These are phyloP conservation scores for Augochlora pura DNA, from an alignment of 1,140 invertebrate species.

Conservation along the genomic window DNA sequence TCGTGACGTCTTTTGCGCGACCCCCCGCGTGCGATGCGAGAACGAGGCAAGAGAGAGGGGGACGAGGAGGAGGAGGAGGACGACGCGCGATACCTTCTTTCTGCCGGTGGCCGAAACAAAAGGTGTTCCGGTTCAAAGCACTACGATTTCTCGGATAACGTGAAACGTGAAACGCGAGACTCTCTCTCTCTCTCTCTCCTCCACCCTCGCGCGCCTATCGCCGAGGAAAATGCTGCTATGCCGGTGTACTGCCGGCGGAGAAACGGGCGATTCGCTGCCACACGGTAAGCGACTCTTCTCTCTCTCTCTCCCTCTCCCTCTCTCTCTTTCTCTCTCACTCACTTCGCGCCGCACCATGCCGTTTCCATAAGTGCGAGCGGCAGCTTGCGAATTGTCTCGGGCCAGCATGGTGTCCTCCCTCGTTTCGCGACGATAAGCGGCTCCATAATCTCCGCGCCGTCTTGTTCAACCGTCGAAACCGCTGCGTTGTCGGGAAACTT, in stretches of 20 bases:
- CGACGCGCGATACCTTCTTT: neutral
- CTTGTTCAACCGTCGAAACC: too few species aligned
- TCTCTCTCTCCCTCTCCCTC: too few species aligned
- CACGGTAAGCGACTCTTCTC: neutral
- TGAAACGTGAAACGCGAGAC: neutral
- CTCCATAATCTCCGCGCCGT: too few species aligned
- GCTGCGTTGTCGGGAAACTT: too few species aligned
- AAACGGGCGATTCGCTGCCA: neutral
- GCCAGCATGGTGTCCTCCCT: neutral
- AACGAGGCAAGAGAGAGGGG: neutral
- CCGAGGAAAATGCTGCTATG: neutral
- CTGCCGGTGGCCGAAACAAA: neutral
- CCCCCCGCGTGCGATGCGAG: neutral
- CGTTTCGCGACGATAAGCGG: neutral
- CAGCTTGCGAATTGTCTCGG: neutral
- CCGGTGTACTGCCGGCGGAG: too few species aligned
- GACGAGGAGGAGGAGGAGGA: neutral
- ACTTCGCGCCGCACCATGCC: neutral
- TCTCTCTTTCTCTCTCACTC: too few species aligned
- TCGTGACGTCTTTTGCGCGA: conserved; percentile 15
- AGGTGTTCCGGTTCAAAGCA: neutral
- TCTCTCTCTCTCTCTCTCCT: too few species aligned
- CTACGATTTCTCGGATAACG: neutral
- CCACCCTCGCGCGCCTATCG: neutral
- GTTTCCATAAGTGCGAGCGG: too few species aligned